A percentile compares a stretch with the other conserved stretches of the same genome.
Evolutionary conservation across 2,888 invertebrate species (phyloP).

Genomic region (Tridacna crocea): DNA sequence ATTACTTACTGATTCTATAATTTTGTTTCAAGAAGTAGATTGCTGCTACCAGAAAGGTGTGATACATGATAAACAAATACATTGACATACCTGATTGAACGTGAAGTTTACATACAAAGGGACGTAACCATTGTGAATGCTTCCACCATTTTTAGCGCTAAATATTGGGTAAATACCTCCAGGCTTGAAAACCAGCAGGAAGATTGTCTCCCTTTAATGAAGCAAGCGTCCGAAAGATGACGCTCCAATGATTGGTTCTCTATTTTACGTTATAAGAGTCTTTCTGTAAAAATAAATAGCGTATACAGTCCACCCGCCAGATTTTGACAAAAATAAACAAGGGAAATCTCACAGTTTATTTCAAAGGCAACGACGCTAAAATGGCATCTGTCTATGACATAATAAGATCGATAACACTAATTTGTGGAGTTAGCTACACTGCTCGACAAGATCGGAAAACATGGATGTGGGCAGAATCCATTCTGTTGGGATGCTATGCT

Average conservation of each 20-base stretch:
- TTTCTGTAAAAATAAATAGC: not conserved
- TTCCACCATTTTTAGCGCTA: not conserved
- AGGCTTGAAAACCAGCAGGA: not conserved
- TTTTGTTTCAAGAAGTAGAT: not conserved
- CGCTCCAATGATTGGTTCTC: slow-evolving; percentile 42
- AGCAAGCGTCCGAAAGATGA: slow-evolving; percentile 38
- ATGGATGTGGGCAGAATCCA: slow-evolving; percentile 60
- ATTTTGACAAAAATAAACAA: slow-evolving; percentile 40
- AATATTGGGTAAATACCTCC: not conserved
- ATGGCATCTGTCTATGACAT: slow-evolving; percentile 60
- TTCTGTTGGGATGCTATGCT: slow-evolving; percentile 59
- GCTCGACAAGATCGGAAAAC: slow-evolving; percentile 58
- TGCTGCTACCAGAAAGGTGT: not conserved
- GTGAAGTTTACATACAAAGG: slow-evolving; percentile 24
- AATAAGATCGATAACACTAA: slow-evolving; percentile 54
- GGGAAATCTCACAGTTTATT: not conserved
- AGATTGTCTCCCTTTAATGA: not conserved
- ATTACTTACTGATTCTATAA: not conserved
- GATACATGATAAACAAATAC: not conserved
- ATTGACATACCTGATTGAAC: slow-evolving; percentile 10
- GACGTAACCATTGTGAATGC: not conserved
- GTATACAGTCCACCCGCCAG: slow-evolving; percentile 49
- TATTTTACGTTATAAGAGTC: not conserved
- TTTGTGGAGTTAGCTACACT: slow-evolving; percentile 57
- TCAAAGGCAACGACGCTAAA: not conserved